Evolutionary conservation across 92 coral and sea anemone species (phyloP), one percentile per base, ranked within the genome.

Genomic region (Epizoanthus rinbou): DNA sequence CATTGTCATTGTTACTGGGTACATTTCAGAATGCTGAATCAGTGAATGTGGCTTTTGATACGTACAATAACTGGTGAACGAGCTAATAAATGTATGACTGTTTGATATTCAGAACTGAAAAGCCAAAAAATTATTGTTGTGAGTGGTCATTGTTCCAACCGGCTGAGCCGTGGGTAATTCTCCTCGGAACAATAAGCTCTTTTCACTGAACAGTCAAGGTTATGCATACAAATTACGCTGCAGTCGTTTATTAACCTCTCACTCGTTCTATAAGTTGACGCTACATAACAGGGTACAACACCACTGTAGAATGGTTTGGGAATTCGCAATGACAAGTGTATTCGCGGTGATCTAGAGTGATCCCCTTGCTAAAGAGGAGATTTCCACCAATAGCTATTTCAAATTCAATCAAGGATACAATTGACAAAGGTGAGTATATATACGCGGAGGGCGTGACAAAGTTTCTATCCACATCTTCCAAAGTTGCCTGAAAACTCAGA

Each of bases 151-250:
- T 67, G 3, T 67, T 67, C 4, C 15, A 28, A 33, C 17, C 73
- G 41, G 41, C 73, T 67, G 21, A 25, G 33, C 73, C 73, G 18
- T 67, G 28, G 4, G 73, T 43, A 67, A 67, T 19, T 67, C 73
- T 41, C 73, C 73, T 41, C 33, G 50, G n/a, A 33, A 59, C 73
- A 67, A 67, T 67, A 33, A 33, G 73, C 22, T 67, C 47, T 33
- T 28, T 14, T 16, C 15, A 50, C 54, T 10, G 16, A 50, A 50
- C 2, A 50, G 54, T 15, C 14, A 9, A 3, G 16, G 54, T 50
- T 50, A 50, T 50, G 54, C 9, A 50, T 50, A 50, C 15, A 16
- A 23, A 67, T 67, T 33, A 33, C 3, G 1, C 16, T 0, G 47
- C 28, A n/a, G 73, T 41, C 4, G 73, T 10, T 41, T 37, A 67